phyloP scores from a whole-genome alignment of 2,113 vertebrate genomes.

The Phocoena sinus region DNA sequence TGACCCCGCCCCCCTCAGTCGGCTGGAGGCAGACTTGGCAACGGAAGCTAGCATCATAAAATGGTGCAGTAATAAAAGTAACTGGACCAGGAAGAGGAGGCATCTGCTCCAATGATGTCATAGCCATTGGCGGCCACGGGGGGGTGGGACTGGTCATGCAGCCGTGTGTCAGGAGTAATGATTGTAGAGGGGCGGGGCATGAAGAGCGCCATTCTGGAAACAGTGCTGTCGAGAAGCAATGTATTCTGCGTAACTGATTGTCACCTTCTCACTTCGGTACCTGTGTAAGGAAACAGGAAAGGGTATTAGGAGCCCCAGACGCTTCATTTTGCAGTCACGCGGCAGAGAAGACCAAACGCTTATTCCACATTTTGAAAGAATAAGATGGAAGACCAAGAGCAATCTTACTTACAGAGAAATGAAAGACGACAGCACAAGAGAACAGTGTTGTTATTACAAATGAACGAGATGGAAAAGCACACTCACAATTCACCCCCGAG shows the following conservation, averaged over 20 bases:
- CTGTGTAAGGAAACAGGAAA: constrained; percentile 68
- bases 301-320: constrained; percentile 37
- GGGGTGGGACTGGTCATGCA: constrained; percentile 87
- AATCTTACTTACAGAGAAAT: constrained; percentile 74
- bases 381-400: constrained; percentile 74
- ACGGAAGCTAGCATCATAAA: constrained; percentile 91
- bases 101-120: constrained; percentile 87
- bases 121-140: constrained; percentile 86
- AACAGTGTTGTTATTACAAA: constrained; percentile 74
- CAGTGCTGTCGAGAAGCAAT: constrained; percentile 88
- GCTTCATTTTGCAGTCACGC: constrained; percentile 21
- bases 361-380: constrained; percentile 68
- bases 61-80: constrained; percentile 93
- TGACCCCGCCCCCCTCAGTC: constrained; percentile 76
- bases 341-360: constrained; percentile 68
- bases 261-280: constrained; percentile 91
- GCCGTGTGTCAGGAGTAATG: constrained; percentile 92
- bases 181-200: constrained; percentile 89
- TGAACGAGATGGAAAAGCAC: constrained; percentile 77
- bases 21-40: constrained; percentile 87
- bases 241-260: constrained; percentile 89
- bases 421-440: constrained; percentile 73
- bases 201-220: constrained; percentile 88
- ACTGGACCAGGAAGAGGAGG: constrained; percentile 91
- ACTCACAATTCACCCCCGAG: constrained; percentile 66